phyloP scores from a whole-genome alignment of 2,888 invertebrate species.

The Choristoneura rosaceana region DNA sequence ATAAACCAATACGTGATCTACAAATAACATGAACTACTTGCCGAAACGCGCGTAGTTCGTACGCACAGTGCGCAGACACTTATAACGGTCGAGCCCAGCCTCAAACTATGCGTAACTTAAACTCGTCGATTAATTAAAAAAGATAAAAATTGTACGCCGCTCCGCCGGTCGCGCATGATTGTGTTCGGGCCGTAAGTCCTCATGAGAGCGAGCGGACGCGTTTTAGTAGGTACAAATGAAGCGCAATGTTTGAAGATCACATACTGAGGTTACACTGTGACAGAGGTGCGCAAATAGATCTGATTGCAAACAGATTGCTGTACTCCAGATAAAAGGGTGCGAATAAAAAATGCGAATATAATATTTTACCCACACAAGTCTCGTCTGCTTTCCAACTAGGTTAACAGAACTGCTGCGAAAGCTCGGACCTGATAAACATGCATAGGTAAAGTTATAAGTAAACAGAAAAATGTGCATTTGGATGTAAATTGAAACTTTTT shows the following conservation, averaged over 20 bases:
- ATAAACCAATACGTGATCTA: background rate
- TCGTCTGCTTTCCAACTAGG: background rate
- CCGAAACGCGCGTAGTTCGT: background rate
- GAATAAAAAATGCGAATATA: background rate
- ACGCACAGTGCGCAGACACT: background rate
- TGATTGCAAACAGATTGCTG: conserved; percentile 13
- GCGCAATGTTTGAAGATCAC: background rate
- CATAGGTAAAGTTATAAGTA: too few relatives aligned
- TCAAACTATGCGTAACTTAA: too few relatives aligned
- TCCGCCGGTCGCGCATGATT: too few relatives aligned
- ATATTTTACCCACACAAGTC: background rate
- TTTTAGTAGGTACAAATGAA: too few relatives aligned
- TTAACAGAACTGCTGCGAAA: background rate
- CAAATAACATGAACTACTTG: background rate
- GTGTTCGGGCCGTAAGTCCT: too few relatives aligned
- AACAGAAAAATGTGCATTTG: too few relatives aligned
- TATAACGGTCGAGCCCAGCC: background rate
- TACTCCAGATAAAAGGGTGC: conserved; percentile 4
- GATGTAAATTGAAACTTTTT: too few relatives aligned
- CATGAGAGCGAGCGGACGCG: background rate
- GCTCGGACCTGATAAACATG: background rate
- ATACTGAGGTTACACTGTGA: background rate
- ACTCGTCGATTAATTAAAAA: too few relatives aligned
- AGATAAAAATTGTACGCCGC: too few relatives aligned
- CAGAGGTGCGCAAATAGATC: conserved; percentile 16